These are phyloP conservation scores for Heliocidaris tuberculata DNA, from an alignment of 35 echinoderm and acorn worm species.

Conservation along the genomic window DNA sequence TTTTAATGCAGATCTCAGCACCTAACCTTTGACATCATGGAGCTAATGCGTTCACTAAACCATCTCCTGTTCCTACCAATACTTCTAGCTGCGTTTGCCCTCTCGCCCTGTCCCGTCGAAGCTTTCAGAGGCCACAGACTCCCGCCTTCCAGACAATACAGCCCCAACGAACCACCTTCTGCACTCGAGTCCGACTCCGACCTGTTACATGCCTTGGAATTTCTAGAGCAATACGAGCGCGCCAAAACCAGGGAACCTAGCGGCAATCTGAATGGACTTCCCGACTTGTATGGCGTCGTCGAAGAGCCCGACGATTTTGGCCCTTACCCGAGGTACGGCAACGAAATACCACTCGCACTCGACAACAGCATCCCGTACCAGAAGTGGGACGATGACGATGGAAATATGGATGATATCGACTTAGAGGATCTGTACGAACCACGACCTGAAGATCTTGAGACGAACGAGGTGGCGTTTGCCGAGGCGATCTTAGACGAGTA, in stretches of 20 bases:
- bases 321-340: not conserved
- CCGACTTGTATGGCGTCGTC: not conserved
- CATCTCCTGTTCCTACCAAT: not conserved
- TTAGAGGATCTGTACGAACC: constrained; percentile 19
- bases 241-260: constrained; percentile 28
- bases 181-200: constrained; percentile 15
- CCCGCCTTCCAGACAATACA: not conserved
- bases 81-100: not conserved
- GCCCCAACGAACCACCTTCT: not conserved
- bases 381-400: constrained; percentile 24
- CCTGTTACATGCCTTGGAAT: constrained; percentile 16
- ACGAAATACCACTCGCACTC: not conserved
- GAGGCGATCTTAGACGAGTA: constrained; percentile 12
- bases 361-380: not conserved
- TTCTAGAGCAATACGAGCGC: constrained; percentile 28
- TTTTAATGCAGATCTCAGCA: too few species aligned
- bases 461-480: constrained; percentile 20
- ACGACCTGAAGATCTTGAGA: constrained; percentile 25
- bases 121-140: not conserved
- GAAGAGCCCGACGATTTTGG: not conserved
- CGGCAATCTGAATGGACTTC: not conserved
- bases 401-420: not conserved
- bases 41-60: not conserved
- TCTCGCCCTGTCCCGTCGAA: not conserved
- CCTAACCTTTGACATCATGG: not conserved